Evolutionary conservation across 2,113 vertebrate species (phyloP).

Genomic region (Nycticryphes semicollaris): DNA sequence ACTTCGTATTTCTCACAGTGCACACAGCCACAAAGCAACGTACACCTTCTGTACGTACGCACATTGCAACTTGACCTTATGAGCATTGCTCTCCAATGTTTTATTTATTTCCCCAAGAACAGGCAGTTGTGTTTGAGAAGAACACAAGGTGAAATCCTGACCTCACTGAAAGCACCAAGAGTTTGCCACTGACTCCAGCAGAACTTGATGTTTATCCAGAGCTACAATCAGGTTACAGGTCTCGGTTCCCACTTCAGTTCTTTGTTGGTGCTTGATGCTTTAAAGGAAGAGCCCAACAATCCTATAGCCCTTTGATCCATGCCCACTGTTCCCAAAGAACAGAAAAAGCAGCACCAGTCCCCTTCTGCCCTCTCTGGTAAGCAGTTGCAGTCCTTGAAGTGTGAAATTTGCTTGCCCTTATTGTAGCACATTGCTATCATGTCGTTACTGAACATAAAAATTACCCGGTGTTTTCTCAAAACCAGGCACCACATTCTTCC

Average conservation of each 20-base stretch:
- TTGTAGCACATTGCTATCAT: background rate
- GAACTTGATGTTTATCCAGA: background rate
- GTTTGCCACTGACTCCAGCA: background rate
- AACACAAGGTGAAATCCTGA: conserved; percentile 37
- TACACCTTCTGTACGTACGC: background rate
- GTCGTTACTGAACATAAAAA: background rate
- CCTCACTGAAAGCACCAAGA: background rate
- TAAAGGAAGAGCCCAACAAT: background rate
- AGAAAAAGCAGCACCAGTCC: background rate
- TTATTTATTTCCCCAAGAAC: conserved; percentile 34
- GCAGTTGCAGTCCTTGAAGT: background rate
- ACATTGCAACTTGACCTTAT: background rate
- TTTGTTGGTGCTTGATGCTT: background rate
- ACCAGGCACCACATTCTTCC: background rate
- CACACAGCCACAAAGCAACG: background rate
- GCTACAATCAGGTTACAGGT: background rate
- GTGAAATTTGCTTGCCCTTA: background rate
- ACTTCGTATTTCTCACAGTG: background rate
- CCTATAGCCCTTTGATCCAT: background rate
- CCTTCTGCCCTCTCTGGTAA: background rate
- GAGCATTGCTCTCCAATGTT: background rate
- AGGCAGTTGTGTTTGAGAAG: background rate
- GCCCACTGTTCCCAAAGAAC: background rate
- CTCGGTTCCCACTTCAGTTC: background rate
- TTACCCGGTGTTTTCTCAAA: background rate